Evolutionary conservation across 2,113 vertebrate species (phyloP).

Genomic region (Mus pahari): DNA sequence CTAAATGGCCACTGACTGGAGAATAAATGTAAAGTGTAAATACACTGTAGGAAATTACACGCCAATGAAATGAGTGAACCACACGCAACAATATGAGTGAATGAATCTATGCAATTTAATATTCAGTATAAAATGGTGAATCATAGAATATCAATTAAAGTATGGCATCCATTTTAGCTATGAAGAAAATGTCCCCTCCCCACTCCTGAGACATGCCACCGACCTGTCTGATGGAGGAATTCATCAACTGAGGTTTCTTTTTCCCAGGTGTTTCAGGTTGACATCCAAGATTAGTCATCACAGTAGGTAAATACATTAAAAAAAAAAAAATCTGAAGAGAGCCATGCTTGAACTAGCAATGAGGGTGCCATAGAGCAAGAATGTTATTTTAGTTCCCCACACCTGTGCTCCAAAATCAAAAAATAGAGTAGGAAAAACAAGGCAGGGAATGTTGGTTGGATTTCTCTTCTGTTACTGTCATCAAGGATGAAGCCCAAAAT

Average conservation of each 20-base stretch:
- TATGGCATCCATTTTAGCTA: background rate
- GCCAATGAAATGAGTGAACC: background rate
- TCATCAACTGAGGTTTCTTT: background rate
- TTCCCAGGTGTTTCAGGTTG: background rate
- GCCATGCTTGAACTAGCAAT: background rate
- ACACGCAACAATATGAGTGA: background rate
- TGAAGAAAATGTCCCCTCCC: background rate
- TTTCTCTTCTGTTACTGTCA: background rate
- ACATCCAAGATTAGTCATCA: background rate
- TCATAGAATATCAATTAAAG: background rate
- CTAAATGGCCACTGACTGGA: background rate
- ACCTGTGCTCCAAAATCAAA: background rate
- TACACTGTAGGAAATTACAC: background rate
- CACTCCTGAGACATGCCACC: too few relatives aligned
- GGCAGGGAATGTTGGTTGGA: background rate
- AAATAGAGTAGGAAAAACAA: background rate
- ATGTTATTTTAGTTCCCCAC: background rate
- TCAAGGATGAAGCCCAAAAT: background rate
- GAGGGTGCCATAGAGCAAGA: background rate
- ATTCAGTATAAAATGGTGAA: background rate
- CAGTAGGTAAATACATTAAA: background rate
- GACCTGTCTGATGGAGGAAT: background rate
- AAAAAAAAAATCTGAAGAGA: background rate
- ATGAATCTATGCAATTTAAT: background rate
- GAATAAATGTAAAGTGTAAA: background rate